A percentile compares a stretch with the other conserved stretches of the same genome.
Evolutionary conservation across 2,797 vertebrate species (phyloP).

Genomic region (Lacerta agilis): DNA sequence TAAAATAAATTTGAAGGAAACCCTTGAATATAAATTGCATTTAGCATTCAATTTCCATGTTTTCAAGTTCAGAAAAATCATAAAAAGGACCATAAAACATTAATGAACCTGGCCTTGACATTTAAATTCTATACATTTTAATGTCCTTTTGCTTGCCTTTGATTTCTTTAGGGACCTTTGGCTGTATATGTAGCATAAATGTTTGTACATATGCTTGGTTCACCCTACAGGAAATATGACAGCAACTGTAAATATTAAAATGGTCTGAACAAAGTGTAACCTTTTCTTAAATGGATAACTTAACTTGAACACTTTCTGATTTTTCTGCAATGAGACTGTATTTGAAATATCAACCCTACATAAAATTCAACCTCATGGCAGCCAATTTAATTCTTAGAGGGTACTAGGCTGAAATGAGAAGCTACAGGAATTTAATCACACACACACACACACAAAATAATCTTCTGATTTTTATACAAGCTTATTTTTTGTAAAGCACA

Average conservation of each 20-base stretch:
- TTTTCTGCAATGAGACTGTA: constrained; percentile 61
- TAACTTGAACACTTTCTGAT: constrained; percentile 57
- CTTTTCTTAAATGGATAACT: constrained; percentile 63
- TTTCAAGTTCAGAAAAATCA: constrained; percentile 14
- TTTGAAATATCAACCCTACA: constrained; percentile 63
- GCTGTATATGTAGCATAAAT: constrained; percentile 53
- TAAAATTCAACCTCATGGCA: constrained; percentile 61
- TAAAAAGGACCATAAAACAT: constrained; percentile 31
- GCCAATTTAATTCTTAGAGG: constrained; percentile 42
- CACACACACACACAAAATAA: no score
- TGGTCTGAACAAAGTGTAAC: constrained; percentile 64
- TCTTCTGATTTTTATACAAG: no score
- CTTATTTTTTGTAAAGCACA: background rate
- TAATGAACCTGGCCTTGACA: constrained; percentile 35
- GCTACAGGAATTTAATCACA: background rate
- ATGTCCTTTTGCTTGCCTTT: constrained; percentile 57
- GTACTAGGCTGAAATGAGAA: constrained; percentile 31
- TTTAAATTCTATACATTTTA: constrained; percentile 54
- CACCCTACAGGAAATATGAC: constrained; percentile 63
- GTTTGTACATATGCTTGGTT: constrained; percentile 45
- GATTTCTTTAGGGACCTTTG: constrained; percentile 62
- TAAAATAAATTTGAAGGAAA: constrained; percentile 32
- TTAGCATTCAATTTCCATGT: constrained; percentile 28
- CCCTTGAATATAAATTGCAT: constrained; percentile 42
- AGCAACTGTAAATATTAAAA: constrained; percentile 71